phyloP scores from a whole-genome alignment of 2,888 invertebrate genomes.

The Noctua janthe region DNA sequence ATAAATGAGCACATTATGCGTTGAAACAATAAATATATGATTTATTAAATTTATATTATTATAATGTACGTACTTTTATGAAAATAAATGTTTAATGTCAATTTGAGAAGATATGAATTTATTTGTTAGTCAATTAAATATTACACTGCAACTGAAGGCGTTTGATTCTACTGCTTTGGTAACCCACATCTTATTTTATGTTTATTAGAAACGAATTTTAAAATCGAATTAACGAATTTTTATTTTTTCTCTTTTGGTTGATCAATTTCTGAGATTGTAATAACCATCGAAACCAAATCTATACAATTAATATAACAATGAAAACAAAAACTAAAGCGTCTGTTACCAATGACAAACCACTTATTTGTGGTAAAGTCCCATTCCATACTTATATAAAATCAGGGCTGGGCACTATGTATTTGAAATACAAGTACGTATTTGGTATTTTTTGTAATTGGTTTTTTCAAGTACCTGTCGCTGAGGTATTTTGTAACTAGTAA shows the following conservation, averaged over 20 bases:
- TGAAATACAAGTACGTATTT: not conserved
- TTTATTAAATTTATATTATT: slow-evolving; percentile 48
- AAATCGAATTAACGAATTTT: too few relatives aligned
- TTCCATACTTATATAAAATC: slow-evolving; percentile 30
- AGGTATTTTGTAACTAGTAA: not conserved
- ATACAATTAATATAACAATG: not conserved
- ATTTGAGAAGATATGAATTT: slow-evolving; percentile 81
- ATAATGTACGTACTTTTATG: slow-evolving; percentile 58
- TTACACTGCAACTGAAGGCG: slow-evolving; percentile 73
- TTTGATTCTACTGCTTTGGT: slow-evolving; percentile 53
- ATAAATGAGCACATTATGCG: slow-evolving; percentile 27
- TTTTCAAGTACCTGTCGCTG: not conserved
- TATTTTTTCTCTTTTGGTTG: not conserved
- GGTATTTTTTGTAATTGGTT: not conserved
- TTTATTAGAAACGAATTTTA: not conserved
- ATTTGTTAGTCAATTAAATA: slow-evolving; percentile 88
- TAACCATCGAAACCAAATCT: not conserved
- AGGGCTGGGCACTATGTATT: not conserved
- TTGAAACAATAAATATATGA: slow-evolving; percentile 24
- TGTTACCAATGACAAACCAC: slow-evolving; percentile 44
- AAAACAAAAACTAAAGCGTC: slow-evolving; percentile 17
- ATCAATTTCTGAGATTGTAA: not conserved
- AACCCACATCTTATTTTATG: not conserved
- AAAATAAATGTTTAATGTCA: slow-evolving; percentile 77
- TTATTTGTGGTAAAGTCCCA: slow-evolving; percentile 41